Evolutionary conservation across 1,140 invertebrate species (phyloP).

Genomic region (Lasioglossum albipes): DNA sequence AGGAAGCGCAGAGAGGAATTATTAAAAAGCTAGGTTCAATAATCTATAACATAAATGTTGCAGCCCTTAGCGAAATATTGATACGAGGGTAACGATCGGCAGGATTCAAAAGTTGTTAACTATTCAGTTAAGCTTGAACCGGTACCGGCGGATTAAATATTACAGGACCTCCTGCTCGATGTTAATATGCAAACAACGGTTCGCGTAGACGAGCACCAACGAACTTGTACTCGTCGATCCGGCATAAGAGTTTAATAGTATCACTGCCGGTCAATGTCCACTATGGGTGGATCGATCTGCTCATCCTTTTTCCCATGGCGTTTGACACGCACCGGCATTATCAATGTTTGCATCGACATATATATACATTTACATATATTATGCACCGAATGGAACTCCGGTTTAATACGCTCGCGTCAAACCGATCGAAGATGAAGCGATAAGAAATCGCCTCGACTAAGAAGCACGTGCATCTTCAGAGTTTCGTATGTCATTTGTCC

Average conservation of each 20-base stretch:
- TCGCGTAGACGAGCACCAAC: not conserved
- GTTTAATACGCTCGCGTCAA: not conserved
- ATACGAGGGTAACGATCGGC: not conserved
- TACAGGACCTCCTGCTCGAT: not conserved
- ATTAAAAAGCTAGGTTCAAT: not conserved
- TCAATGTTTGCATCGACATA: slow-evolving; percentile 10
- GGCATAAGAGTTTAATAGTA: slow-evolving; percentile 55
- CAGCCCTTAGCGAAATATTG: not conserved
- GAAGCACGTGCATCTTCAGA: too few relatives aligned
- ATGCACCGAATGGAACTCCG: not conserved
- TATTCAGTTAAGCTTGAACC: slow-evolving; percentile 4
- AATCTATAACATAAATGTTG: too few relatives aligned
- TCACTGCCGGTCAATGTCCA: slow-evolving; percentile 59
- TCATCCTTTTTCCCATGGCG: slow-evolving; percentile 38
- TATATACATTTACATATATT: slow-evolving; percentile 19
- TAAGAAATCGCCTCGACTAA: too few relatives aligned
- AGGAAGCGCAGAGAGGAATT: not conserved
- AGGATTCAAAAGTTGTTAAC: not conserved
- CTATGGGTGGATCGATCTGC: slow-evolving; percentile 55
- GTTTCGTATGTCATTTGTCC: too few relatives aligned
- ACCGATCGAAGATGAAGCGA: too few relatives aligned
- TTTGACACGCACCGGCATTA: slow-evolving; percentile 21
- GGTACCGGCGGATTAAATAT: slow-evolving; percentile 1
- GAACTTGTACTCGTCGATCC: slow-evolving; percentile 21
- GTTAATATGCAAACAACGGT: slow-evolving; percentile 1